These are phyloP conservation scores for Symphodus melops DNA, from an alignment of 2,113 vertebrate genomes.

Conservation along the genomic window DNA sequence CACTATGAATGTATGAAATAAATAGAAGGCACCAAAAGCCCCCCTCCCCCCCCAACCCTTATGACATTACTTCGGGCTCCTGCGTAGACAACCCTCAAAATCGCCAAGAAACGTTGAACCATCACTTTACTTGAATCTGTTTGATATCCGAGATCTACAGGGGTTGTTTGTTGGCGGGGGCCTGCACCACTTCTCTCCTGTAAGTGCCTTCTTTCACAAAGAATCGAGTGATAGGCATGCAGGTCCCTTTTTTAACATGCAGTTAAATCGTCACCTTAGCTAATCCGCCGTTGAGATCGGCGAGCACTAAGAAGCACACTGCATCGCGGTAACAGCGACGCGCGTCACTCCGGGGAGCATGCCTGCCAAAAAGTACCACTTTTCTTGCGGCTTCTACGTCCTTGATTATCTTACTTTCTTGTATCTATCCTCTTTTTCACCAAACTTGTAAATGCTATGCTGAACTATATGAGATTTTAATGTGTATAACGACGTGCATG, in stretches of 20 bases:
- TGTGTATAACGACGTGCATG: constrained; percentile 81
- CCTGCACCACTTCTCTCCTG: constrained; percentile 72
- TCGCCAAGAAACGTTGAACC: constrained; percentile 44
- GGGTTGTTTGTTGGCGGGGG: constrained; percentile 54
- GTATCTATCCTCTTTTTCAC: constrained; percentile 73
- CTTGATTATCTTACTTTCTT: constrained; percentile 67
- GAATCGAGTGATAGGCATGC: constrained; percentile 68
- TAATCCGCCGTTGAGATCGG: constrained; percentile 21
- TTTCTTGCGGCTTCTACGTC: constrained; percentile 44
- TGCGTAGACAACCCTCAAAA: constrained; percentile 34
- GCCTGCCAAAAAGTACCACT: constrained; percentile 59
- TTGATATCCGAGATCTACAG: constrained; percentile 39
- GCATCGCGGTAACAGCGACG: constrained; percentile 47
- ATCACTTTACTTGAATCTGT: constrained; percentile 65
- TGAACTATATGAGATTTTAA: constrained; percentile 74
- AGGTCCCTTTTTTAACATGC: constrained; percentile 59
- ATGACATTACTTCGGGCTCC: constrained; percentile 16
- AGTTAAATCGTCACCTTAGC: constrained; percentile 52
- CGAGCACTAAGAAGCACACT: constrained; percentile 65
- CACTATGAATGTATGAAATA: constrained; percentile 72
- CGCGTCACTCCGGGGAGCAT: constrained; percentile 59
- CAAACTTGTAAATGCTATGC: constrained; percentile 73
- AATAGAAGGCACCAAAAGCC: constrained; percentile 62
- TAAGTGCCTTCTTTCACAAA: constrained; percentile 81
- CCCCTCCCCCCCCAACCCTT: background rate